These are phyloP conservation scores for Turritopsis rubra DNA, from an alignment of 30 jellyfish, hydroid and myxozoan genomes.

Conservation along the genomic window DNA sequence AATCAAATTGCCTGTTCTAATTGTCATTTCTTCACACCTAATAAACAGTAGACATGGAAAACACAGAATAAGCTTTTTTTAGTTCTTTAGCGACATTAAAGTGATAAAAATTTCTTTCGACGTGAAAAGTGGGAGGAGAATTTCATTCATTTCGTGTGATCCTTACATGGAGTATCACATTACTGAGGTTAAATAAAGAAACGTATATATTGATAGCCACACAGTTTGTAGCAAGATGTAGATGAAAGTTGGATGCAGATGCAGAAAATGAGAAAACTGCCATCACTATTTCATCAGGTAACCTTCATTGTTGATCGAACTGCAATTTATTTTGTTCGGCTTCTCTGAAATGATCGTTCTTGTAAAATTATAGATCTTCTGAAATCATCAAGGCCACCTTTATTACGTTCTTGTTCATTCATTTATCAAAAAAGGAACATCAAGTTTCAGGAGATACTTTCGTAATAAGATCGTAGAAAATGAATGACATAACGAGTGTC, in stretches of 20 bases:
- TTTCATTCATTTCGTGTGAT: neutral
- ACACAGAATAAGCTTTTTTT: no score
- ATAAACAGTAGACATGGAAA: neutral
- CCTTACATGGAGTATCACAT: neutral
- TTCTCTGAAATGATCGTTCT: no score
- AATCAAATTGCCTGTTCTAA: neutral
- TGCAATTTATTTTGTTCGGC: no score
- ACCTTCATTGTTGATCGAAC: no score
- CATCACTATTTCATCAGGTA: no score
- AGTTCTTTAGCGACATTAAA: neutral
- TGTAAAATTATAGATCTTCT: no score
- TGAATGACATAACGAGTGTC: no score
- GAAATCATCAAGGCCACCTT: neutral
- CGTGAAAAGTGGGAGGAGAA: neutral
- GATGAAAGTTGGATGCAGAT: no score
- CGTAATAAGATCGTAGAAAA: neutral
- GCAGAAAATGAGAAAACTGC: no score
- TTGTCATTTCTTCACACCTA: neutral
- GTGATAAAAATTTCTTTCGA: neutral
- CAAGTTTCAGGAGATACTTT: neutral
- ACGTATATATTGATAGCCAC: neutral
- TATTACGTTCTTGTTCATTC: neutral
- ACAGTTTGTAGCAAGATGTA: neutral
- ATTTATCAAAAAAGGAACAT: neutral
- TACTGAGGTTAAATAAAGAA: neutral